phyloP scores from a whole-genome alignment of 2,113 vertebrate genomes.

The Actenoides lindsayi region DNA sequence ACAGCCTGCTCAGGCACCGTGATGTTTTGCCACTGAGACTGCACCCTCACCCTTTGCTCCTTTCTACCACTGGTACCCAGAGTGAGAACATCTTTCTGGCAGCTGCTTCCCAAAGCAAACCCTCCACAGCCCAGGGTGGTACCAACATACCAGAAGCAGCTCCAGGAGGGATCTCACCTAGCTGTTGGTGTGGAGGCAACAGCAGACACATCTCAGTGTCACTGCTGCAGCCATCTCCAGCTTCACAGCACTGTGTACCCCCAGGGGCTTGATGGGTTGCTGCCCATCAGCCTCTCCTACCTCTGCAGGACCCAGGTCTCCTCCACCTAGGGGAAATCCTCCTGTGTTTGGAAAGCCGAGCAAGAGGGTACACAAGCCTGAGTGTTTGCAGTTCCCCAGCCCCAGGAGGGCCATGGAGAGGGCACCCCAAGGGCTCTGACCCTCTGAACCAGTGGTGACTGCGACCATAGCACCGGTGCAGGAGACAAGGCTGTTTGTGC shows the following conservation, averaged over 20 bases:
- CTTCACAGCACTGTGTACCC: background rate
- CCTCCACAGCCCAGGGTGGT: background rate
- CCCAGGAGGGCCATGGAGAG: fast-evolving
- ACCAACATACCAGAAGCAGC: background rate
- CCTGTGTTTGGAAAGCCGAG: background rate
- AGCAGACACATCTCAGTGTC: background rate
- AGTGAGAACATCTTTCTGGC: background rate
- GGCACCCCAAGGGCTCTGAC: background rate
- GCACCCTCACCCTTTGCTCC: fast-evolving
- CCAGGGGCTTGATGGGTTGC: background rate
- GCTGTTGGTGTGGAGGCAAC: background rate
- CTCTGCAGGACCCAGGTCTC: background rate
- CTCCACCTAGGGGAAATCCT: background rate
- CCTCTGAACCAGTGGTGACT: fast-evolving
- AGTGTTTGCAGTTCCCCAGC: background rate
- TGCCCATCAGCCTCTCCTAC: background rate
- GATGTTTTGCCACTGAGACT: background rate
- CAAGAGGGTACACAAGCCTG: fast-evolving
- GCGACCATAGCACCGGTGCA: fast-evolving
- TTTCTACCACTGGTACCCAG: background rate
- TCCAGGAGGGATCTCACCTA: background rate
- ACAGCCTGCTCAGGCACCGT: background rate
- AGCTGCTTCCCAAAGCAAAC: background rate
- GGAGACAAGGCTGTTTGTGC: background rate
- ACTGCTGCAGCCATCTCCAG: fast-evolving